These are phyloP conservation scores for Lota lota DNA, from an alignment of 2,113 vertebrate genomes.

Conservation along the genomic window DNA sequence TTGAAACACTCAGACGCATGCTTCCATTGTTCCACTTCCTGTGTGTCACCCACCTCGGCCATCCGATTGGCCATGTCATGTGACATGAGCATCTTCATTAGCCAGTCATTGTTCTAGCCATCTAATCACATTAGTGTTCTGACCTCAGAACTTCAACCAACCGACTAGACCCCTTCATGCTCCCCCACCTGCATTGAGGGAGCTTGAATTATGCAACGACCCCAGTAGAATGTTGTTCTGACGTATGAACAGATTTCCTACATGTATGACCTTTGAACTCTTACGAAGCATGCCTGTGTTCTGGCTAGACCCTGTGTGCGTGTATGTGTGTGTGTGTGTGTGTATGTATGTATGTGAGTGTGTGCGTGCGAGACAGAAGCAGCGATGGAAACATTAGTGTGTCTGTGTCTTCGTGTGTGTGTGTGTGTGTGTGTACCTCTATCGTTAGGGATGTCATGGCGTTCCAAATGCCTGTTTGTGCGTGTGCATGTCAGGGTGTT, in stretches of 20 bases:
- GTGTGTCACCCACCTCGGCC: constrained; percentile 63
- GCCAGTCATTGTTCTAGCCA: constrained; percentile 47
- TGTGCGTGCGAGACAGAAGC: constrained; percentile 9
- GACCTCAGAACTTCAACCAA: constrained; percentile 43
- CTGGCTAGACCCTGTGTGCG: constrained; percentile 54
- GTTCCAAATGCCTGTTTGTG: constrained; percentile 28
- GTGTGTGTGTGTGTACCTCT: constrained; percentile 36
- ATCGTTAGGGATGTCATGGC: neutral
- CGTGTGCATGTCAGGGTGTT: constrained; percentile 64
- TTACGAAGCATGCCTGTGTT: constrained; percentile 64
- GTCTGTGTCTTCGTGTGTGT: constrained; percentile 37
- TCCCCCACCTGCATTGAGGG: constrained; percentile 62
- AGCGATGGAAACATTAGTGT: neutral
- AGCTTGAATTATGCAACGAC: constrained; percentile 79
- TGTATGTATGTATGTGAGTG: constrained; percentile 44
- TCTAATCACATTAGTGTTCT: constrained; percentile 53
- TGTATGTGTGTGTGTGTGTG: constrained; percentile 16
- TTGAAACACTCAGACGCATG: constrained; percentile 65
- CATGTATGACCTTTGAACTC: constrained; percentile 68
- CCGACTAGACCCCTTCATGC: constrained; percentile 71
- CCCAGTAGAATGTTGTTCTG: constrained; percentile 78
- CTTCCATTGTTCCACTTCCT: constrained; percentile 51
- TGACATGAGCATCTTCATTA: constrained; percentile 41
- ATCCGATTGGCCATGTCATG: constrained; percentile 53
- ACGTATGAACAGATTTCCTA: constrained; percentile 73